phyloP scores from a whole-genome alignment of 2,797 vertebrate genomes.

The Hyperoplus lanceolatus region DNA sequence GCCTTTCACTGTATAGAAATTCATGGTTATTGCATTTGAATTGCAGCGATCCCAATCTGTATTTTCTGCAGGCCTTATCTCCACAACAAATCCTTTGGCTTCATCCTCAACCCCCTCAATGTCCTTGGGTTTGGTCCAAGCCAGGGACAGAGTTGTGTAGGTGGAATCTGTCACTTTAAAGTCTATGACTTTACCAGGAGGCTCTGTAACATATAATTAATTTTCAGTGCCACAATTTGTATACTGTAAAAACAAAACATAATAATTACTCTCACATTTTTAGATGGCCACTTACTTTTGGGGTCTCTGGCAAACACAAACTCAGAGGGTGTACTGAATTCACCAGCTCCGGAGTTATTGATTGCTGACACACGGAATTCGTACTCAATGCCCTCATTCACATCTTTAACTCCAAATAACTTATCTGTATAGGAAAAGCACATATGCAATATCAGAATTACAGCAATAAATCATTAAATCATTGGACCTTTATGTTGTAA shows the following conservation, averaged over 20 bases:
- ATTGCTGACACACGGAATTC: constrained; percentile 92
- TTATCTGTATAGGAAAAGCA: constrained; percentile 72
- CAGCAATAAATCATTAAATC: not conserved
- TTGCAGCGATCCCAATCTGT: constrained; percentile 90
- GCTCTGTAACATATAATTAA: constrained; percentile 81
- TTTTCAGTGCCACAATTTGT: constrained; percentile 20
- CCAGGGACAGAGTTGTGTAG: constrained; percentile 87
- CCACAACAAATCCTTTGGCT: constrained; percentile 90
- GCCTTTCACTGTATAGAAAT: constrained; percentile 86
- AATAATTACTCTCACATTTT: constrained; percentile 5
- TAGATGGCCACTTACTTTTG: constrained; percentile 84
- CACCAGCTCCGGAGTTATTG: constrained; percentile 89
- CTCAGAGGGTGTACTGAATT: constrained; percentile 89
- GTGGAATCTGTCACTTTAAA: constrained; percentile 90
- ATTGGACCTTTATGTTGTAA: constrained; percentile 4
- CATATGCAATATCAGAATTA: not conserved
- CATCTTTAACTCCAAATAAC: constrained; percentile 81
- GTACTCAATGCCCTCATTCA: constrained; percentile 90
- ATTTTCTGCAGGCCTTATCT: constrained; percentile 86
- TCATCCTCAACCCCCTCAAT: constrained; percentile 77
- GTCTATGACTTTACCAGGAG: constrained; percentile 88
- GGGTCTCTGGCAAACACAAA: constrained; percentile 89
- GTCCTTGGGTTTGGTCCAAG: constrained; percentile 88
- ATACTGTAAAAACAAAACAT: constrained; percentile 10
- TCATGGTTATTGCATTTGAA: constrained; percentile 73